Percentiles rank a stretch among this genome's conserved stretches.
phyloP scores from a whole-genome alignment of 2,113 vertebrate species.

The Albula goreensis region DNA sequence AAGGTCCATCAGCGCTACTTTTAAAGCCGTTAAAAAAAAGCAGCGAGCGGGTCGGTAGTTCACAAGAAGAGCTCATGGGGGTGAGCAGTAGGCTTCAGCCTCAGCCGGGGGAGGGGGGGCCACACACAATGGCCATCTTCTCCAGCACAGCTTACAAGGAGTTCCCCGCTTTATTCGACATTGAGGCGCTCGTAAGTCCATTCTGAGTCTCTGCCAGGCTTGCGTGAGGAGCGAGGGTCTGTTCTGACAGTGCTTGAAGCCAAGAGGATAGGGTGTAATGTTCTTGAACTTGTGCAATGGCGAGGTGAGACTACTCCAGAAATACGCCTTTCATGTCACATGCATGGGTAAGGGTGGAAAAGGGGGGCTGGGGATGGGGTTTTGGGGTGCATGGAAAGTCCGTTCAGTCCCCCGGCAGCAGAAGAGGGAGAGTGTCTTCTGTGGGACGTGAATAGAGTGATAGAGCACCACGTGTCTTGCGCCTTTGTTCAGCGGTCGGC shows the following conservation, averaged over 20 bases:
- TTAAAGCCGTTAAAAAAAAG: constrained; percentile 30
- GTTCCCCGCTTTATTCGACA: constrained; percentile 48
- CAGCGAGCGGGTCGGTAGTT: neutral
- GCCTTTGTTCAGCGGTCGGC: neutral
- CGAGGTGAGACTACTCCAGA: neutral
- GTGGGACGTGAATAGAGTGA: neutral
- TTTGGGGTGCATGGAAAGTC: neutral
- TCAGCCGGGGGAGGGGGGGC: neutral
- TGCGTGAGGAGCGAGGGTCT: neutral
- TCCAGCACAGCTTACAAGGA: constrained; percentile 49
- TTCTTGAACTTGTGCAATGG: neutral
- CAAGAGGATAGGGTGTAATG: neutral
- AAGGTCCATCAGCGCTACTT: constrained; percentile 35
- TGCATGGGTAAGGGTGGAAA: too few relatives aligned
- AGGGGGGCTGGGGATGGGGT: too few relatives aligned
- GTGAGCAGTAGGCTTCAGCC: constrained; percentile 27
- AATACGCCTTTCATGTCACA: neutral
- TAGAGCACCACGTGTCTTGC: neutral
- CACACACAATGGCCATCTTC: constrained; percentile 44
- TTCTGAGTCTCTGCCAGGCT: neutral
- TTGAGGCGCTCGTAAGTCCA: constrained; percentile 48
- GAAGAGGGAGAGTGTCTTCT: neutral
- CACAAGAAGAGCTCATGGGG: constrained; percentile 23
- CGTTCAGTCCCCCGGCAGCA: neutral
- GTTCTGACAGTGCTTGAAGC: neutral